Evolutionary conservation across 2,888 invertebrate genomes (phyloP).

Genomic region (Aromia moschata): DNA sequence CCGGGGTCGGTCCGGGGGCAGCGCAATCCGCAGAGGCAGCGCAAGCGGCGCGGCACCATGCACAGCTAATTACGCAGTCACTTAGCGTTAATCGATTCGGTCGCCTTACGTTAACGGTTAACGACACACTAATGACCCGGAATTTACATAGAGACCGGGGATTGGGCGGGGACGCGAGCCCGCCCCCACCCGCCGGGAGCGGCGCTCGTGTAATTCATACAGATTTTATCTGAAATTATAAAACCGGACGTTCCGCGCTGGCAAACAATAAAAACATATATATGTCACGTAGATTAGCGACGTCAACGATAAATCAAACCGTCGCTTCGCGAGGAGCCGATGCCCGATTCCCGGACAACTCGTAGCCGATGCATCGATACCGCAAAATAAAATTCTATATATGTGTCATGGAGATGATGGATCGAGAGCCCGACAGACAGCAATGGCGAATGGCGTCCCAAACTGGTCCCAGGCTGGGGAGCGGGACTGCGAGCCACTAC

Average conservation of each 20-base stretch:
- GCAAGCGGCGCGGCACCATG: constrained; percentile 52
- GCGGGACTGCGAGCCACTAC: constrained; percentile 21
- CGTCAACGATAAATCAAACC: constrained; percentile 64
- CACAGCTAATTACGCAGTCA: constrained; percentile 66
- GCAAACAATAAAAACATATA: constrained; percentile 64
- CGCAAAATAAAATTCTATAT: constrained; percentile 63
- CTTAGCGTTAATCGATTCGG: constrained; percentile 66
- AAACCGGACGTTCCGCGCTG: constrained; percentile 61
- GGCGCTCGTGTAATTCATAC: constrained; percentile 56
- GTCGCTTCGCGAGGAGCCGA: constrained; percentile 60
- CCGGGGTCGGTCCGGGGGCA: constrained; percentile 32
- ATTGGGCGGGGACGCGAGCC: constrained; percentile 35
- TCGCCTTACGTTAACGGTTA: constrained; percentile 65
- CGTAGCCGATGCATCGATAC: constrained; percentile 59
- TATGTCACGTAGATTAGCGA: constrained; percentile 64
- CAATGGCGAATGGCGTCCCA: constrained; percentile 49
- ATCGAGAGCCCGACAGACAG: constrained; percentile 60
- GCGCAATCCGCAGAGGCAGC: constrained; percentile 41
- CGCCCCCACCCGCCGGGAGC: constrained; percentile 3
- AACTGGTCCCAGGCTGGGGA: constrained; percentile 29
- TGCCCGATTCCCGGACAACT: constrained; percentile 35
- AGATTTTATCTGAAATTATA: constrained; percentile 63
- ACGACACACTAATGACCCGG: constrained; percentile 65
- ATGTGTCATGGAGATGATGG: constrained; percentile 61
- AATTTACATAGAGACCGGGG: constrained; percentile 62